These are phyloP conservation scores for Darevskia mixta DNA, from an alignment of 2,797 vertebrate genomes.

Conservation along the genomic window DNA sequence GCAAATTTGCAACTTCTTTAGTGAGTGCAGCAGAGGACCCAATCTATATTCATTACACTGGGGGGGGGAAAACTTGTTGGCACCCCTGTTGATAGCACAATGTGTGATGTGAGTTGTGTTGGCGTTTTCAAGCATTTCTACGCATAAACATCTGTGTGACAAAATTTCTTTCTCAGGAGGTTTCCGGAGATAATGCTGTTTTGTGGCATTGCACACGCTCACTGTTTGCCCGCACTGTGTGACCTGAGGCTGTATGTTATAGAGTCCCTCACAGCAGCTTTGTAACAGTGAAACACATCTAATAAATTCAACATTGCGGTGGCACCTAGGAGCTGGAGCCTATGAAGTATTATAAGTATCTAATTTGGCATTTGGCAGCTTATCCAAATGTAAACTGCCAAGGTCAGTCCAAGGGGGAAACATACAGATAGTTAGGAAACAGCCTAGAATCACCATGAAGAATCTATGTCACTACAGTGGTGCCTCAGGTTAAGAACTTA, in stretches of 20 bases:
- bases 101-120: background rate
- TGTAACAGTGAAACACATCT: background rate
- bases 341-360: background rate
- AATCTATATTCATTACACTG: too few relatives aligned
- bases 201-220: background rate
- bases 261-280: too few relatives aligned
- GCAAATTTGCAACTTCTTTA: too few relatives aligned
- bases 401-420: background rate
- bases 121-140: background rate
- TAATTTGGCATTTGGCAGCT: background rate
- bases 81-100: background rate
- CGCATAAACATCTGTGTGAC: background rate
- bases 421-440: background rate
- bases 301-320: background rate
- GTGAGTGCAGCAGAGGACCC: too few relatives aligned
- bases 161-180: background rate
- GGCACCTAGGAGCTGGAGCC: background rate
- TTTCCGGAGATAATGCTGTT: background rate
- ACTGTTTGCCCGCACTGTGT: background rate
- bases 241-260: background rate
- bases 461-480: background rate
- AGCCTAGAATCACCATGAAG: background rate
- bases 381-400: background rate
- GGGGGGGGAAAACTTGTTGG: too few relatives aligned
- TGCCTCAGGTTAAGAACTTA: too few relatives aligned